Base-by-base conservation (phyloP, 2,888 invertebrate genomes). In the Mythimna loreyi region DNA sequence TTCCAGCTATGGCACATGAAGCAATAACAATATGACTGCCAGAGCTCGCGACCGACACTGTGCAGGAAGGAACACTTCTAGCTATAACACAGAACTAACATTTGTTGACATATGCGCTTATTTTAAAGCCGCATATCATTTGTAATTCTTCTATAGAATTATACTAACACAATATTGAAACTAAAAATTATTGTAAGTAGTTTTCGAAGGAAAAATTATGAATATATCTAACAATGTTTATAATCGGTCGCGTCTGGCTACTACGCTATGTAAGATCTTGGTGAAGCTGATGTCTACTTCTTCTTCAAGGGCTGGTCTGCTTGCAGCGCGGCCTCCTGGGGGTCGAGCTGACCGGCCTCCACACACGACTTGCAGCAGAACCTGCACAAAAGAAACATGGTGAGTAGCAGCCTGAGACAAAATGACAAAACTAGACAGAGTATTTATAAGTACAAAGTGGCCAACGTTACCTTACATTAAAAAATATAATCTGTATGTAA, bases 321-420 rank as follows among this genome's bases (percentile, higher is more conserved):
- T 71, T 92, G 91, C 82, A 89, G 82, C 66, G 88, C 88, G 65
- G 90, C 80, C 21, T 90, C 89, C 47, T 82, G 83, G 0, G 92
- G 90, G 80, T 90, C 86, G 61, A 98, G 93, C 89, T 98, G 98
- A 1, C 98, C 98, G 0, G 98, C 98, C 90, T 98, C 96, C 73
- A 98, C 98, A 91, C 99, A 99, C 2, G 99, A 98, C 91, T 97
- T 97, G 94, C 99, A 99, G 93, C 99, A 99, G 97, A 99, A 99
- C 75, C 97, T 97, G 71, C 23, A 40, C 9, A 59, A 53, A 47
- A 6, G 43, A 0, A 21, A 73, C 4, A 0, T 28, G 21, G 19
- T 78, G 50, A 67, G n/a, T 16, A 13, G 1, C 4, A 28, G 11
- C 7, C 16, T 16, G 13, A 50, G 8, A 13, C 19, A 36, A 28